phyloP scores from a whole-genome alignment of 2,113 vertebrate species.

The Nycticryphes semicollaris region DNA sequence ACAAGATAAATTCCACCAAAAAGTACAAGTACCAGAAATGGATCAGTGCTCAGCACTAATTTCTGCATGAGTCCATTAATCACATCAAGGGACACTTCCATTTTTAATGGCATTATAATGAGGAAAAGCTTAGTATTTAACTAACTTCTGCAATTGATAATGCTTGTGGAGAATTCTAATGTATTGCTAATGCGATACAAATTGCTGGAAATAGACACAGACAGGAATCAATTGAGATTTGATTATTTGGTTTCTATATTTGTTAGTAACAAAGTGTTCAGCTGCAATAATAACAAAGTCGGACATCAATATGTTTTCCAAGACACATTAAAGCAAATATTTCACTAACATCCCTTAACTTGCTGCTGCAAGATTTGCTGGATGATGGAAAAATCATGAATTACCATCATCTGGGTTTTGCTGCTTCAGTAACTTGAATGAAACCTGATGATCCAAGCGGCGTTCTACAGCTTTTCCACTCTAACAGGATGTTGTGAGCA shows the following conservation, averaged over 20 bases:
- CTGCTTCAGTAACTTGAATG: neutral
- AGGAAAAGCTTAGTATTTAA: constrained; percentile 47
- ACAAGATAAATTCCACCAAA: neutral
- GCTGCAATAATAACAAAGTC: neutral
- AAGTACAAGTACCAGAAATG: neutral
- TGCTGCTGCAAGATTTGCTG: neutral
- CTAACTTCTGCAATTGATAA: constrained; percentile 13
- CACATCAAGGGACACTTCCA: neutral
- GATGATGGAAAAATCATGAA: neutral
- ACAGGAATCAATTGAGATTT: constrained; percentile 21
- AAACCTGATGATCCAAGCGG: neutral
- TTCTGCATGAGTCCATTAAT: constrained; percentile 35
- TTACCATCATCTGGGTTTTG: neutral
- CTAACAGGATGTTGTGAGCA: neutral
- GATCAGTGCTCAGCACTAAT: neutral
- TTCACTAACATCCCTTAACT: neutral
- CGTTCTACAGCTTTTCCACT: neutral
- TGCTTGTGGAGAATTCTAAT: constrained; percentile 39
- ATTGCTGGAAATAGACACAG: constrained; percentile 19
- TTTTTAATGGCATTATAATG: constrained; percentile 61
- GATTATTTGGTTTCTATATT: constrained; percentile 22
- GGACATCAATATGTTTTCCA: neutral
- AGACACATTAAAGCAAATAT: neutral
- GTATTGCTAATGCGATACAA: neutral
- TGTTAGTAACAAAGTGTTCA: neutral